Evolutionary conservation across 2,888 invertebrate species (phyloP), one percentile per base, ranked within the genome.

Genomic region (Philereme vetulata): DNA sequence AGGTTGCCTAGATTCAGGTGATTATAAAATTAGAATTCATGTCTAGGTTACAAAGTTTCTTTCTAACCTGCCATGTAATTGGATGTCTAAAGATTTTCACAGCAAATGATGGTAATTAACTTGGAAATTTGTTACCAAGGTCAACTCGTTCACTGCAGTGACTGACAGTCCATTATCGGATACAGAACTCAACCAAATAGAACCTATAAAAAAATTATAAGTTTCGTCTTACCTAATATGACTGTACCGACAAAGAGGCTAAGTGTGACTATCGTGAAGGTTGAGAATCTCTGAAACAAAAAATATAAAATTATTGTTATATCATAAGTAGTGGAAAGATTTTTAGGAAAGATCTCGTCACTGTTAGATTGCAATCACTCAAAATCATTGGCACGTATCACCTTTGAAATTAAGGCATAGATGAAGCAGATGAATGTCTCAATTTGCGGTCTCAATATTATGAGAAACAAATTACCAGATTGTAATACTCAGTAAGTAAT

Each of bases 191-290:
- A 64, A 63, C 57, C 60, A n/a, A 44, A 35, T 47, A 34, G 11
- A 60, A 47, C 52, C 35, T 45, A 45, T 52, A 54, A 35, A 44
- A 35, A 56, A 56, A 72, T 55, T 56, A 38, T 38, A 38, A 38
- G 8, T 21, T 47, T 5, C 38, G 33, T 42, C 96, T 95, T 93
- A 98, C 98, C 96, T 93, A 98, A 93, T 83, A 98, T 97, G 77
- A 97, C 97, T 78, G 97, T 96, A 84, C 98, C 98, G 75, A 98
- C 97, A 87, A 98, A 97, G 68, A 98, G 94, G 85, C 98, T 98
- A 77, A 98, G 94, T 72, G 97, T 97, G 80, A 98, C 97, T 76
- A 97, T 97, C 73, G 96, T 95, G 92, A 98, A 98, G 74, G 98
- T 98, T 78, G 97, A 96, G 88, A 97, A 96, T 93, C 95, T 96